Percentiles rank a stretch among this genome's conserved stretches.
These are phyloP conservation scores for Aelia acuminata DNA, from an alignment of 2,888 invertebrate genomes.

Conservation along the genomic window DNA sequence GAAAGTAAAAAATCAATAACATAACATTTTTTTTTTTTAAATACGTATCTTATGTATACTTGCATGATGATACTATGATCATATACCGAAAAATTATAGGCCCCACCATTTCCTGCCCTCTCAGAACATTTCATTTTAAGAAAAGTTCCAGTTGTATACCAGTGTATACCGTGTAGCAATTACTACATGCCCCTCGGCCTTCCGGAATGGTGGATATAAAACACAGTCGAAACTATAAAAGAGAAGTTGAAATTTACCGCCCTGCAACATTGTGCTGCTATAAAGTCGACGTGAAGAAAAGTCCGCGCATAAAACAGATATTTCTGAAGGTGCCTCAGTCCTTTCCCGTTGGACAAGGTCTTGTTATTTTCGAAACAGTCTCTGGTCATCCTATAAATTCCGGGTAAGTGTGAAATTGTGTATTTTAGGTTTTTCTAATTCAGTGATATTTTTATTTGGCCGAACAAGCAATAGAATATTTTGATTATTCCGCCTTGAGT, in stretches of 20 bases:
- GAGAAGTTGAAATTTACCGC: slow-evolving; percentile 41
- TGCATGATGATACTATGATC: neutral
- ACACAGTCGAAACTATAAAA: slow-evolving; percentile 33
- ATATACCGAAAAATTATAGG: neutral
- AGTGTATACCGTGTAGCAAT: neutral
- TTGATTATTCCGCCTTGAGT: slow-evolving; percentile 21
- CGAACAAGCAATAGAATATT: neutral
- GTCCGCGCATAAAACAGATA: slow-evolving; percentile 33
- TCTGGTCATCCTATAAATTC: slow-evolving; percentile 2
- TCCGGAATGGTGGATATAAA: slow-evolving; percentile 18
- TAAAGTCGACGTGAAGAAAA: slow-evolving; percentile 12
- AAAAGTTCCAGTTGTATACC: neutral
- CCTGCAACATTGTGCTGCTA: slow-evolving; percentile 39
- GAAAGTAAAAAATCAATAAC: no score
- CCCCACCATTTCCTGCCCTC: neutral
- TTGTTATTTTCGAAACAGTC: neutral
- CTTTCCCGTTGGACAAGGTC: neutral
- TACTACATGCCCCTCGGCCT: neutral
- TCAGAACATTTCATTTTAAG: neutral
- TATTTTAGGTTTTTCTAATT: slow-evolving; percentile 33
- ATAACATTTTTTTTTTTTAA: no score
- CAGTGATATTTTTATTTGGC: neutral
- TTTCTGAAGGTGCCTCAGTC: neutral
- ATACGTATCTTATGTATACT: no score
- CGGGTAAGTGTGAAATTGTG: slow-evolving; percentile 26